Percentiles rank a stretch among this genome's conserved stretches.
Conservation (phyloP, 2,113 vertebrate genomes). For the Ginglymostoma cirratum region DNA sequence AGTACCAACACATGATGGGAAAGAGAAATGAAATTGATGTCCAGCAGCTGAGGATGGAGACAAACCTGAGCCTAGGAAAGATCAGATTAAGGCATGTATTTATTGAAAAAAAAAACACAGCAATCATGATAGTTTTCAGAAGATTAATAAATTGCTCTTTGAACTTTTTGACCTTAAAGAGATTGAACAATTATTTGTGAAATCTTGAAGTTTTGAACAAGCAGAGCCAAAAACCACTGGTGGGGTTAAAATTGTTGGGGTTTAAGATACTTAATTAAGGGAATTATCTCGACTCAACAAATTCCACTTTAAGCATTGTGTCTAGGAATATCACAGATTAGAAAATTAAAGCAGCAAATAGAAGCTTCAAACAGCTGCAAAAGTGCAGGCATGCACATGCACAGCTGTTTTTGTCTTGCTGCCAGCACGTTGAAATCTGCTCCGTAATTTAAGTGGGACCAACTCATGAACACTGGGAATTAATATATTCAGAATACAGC, state of each 20-base stretch:
- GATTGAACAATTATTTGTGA: neutral
- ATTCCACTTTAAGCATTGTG: neutral
- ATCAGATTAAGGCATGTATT: neutral
- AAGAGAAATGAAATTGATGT: neutral
- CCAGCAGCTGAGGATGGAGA: neutral
- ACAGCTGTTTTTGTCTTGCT: constrained; percentile 25
- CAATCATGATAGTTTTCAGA: neutral
- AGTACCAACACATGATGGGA: neutral
- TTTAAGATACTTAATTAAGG: neutral
- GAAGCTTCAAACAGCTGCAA: neutral
- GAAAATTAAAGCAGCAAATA: neutral
- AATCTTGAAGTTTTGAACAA: neutral
- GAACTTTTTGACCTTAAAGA: neutral
- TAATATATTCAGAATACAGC: neutral
- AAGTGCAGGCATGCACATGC: neutral
- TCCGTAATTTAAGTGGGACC: neutral
- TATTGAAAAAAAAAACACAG: neutral
- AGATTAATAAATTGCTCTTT: neutral
- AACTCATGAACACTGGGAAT: neutral
- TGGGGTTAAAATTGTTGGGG: neutral
- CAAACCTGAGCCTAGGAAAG: neutral
- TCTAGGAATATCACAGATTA: neutral
- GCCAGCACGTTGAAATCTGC: constrained; percentile 9
- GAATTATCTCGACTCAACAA: neutral
- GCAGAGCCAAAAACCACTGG: neutral